Percentiles rank a stretch among this genome's conserved stretches.
Conservation (phyloP, 2,888 invertebrate species). For the Muscina levida region DNA sequence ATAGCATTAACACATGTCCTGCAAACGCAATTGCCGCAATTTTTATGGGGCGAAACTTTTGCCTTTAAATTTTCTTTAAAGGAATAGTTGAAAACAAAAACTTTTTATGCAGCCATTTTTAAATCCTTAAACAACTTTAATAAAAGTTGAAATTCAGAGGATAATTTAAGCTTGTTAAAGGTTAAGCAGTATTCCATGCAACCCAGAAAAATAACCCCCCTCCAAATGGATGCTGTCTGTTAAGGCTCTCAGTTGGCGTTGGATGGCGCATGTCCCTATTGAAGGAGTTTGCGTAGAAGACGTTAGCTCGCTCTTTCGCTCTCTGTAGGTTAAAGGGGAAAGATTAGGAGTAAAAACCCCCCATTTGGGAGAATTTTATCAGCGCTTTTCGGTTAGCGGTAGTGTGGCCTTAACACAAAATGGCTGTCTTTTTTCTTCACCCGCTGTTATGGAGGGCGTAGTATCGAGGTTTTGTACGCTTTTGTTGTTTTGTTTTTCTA, state of each 20-base stretch:
- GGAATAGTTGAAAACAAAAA: conserved; percentile 10
- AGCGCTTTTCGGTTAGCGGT: too few relatives aligned
- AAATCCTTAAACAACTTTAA: conserved; percentile 36
- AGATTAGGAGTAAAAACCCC: conserved; percentile 26
- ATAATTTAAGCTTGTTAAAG: conserved; percentile 59
- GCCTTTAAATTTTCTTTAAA: conserved; percentile 26
- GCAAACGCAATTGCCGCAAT: not conserved
- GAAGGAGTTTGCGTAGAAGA: conserved; percentile 53
- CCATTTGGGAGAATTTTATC: conserved; percentile 20
- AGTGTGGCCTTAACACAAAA: conserved; percentile 52
- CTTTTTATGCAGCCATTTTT: conserved; percentile 15
- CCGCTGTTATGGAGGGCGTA: conserved; percentile 19
- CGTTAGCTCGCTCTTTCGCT: conserved; percentile 51
- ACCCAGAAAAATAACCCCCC: too few relatives aligned
- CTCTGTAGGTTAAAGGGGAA: not conserved
- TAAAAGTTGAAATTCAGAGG: conserved; percentile 15
- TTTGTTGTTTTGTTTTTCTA: too few relatives aligned
- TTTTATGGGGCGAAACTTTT: conserved; percentile 1
- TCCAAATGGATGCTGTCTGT: conserved; percentile 1
- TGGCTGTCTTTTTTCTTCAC: conserved; percentile 62
- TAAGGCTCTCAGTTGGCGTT: not conserved
- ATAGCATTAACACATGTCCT: conserved; percentile 30
- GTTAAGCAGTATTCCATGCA: conserved; percentile 43
- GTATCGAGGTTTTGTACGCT: conserved; percentile 7
- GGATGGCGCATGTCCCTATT: conserved; percentile 48